Conservation (phyloP, 2,797 vertebrate species). For the Eulemur mongoz region DNA sequence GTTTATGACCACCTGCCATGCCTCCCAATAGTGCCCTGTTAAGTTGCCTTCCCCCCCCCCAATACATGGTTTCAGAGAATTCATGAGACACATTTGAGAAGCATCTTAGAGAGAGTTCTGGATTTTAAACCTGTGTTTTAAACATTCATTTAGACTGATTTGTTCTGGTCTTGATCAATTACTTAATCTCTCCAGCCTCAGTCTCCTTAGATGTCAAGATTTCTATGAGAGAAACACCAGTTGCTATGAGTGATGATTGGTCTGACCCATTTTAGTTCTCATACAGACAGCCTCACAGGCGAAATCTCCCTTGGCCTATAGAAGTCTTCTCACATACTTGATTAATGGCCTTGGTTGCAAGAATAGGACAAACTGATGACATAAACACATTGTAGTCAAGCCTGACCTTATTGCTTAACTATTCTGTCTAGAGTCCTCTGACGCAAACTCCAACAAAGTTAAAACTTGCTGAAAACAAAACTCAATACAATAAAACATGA, state of each 20-base stretch:
- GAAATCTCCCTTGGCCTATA: neutral
- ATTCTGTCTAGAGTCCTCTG: neutral
- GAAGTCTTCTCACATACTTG: neutral
- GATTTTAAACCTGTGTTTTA: neutral
- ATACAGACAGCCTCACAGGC: neutral
- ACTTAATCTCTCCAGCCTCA: neutral
- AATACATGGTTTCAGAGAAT: neutral
- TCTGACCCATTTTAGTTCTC: neutral
- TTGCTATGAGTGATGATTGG: neutral
- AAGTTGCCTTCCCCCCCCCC: neutral
- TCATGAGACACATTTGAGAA: neutral
- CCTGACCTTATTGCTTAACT: neutral
- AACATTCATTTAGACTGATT: neutral
- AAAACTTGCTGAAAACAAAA: conserved; percentile 50
- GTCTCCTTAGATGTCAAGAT: neutral
- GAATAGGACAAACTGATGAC: conserved; percentile 31
- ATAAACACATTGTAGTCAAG: conserved; percentile 20
- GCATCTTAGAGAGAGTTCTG: neutral
- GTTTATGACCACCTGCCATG: neutral
- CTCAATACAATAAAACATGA: neutral
- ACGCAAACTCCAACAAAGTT: neutral
- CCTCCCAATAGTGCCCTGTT: neutral
- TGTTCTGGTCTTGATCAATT: neutral
- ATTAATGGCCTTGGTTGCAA: neutral
- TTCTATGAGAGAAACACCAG: neutral